A percentile compares a stretch with the other conserved stretches of the same genome.
Conservation (phyloP, 2,888 invertebrate genomes). For the Drosophila antonietae region DNA sequence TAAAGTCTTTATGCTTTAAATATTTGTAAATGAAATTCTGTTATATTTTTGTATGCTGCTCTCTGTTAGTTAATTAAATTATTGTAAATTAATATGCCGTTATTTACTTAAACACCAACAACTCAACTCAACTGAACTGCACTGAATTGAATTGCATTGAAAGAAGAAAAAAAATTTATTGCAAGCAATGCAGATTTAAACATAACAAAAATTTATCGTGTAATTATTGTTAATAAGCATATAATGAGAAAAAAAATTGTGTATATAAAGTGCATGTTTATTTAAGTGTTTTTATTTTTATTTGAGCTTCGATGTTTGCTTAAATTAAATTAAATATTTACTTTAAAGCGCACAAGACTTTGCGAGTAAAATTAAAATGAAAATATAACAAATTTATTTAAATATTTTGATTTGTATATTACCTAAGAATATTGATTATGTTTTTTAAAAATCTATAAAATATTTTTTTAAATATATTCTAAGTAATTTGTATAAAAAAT, state of each 20-base stretch:
- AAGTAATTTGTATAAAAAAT: no score
- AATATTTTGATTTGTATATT: no score
- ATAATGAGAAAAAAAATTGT: background rate
- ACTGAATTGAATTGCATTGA: background rate
- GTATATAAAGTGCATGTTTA: background rate
- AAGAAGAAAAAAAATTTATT: background rate
- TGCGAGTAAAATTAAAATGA: no score
- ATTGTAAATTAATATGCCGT: constrained; percentile 13
- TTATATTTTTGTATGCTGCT: background rate
- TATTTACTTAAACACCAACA: constrained; percentile 9
- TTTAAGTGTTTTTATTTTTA: background rate
- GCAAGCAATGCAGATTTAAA: constrained; percentile 16
- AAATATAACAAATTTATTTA: no score
- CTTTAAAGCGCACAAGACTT: no score
- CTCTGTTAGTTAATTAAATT: constrained; percentile 16
- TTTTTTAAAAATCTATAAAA: no score
- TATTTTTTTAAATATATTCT: no score
- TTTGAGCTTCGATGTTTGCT: background rate
- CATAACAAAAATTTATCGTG: constrained; percentile 10
- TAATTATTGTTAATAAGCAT: constrained; percentile 1
- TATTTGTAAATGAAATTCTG: background rate
- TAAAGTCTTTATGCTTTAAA: background rate
- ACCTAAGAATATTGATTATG: no score
- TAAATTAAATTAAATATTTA: background rate
- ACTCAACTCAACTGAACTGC: background rate